Conservation (phyloP, 2,797 vertebrate species). For the Pseudochirops cupreus region DNA sequence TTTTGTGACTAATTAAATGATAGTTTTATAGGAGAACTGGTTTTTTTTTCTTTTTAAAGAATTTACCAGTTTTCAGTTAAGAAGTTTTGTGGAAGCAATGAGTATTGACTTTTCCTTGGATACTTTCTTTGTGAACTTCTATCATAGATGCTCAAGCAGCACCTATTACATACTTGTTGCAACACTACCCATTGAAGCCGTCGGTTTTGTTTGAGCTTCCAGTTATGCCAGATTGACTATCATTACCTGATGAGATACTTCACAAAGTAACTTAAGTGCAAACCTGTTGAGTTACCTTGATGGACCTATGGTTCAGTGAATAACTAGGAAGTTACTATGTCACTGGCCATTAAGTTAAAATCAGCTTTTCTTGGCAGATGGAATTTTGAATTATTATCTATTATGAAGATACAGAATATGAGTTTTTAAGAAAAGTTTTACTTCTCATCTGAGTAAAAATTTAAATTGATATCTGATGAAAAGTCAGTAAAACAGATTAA, state of each 20-base stretch:
- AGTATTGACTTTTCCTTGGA: background rate
- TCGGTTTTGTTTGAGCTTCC: slow-evolving; percentile 26
- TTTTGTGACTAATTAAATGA: slow-evolving; percentile 23
- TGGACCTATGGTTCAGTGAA: slow-evolving; percentile 34
- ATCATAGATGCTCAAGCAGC: background rate
- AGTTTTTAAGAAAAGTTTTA: background rate
- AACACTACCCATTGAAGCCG: background rate
- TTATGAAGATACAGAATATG: background rate
- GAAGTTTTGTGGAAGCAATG: background rate
- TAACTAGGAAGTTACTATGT: background rate
- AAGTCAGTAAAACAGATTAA: background rate
- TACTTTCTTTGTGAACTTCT: background rate
- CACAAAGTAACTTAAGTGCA: slow-evolving; percentile 42
- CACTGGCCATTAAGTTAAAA: slow-evolving; percentile 30
- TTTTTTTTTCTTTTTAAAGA: background rate
- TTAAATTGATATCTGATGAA: background rate
- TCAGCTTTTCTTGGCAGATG: slow-evolving; percentile 14
- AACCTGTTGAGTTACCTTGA: slow-evolving; percentile 27
- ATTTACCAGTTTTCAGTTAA: background rate
- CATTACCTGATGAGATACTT: slow-evolving; percentile 23
- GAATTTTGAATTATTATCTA: slow-evolving; percentile 31
- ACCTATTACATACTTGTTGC: background rate
- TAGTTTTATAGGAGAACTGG: background rate
- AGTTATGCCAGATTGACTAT: slow-evolving; percentile 24
- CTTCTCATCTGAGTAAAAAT: background rate